These are phyloP conservation scores for Acrocyrtus sp. DNA, from an alignment of 2,888 invertebrate species.

Conservation along the genomic window DNA sequence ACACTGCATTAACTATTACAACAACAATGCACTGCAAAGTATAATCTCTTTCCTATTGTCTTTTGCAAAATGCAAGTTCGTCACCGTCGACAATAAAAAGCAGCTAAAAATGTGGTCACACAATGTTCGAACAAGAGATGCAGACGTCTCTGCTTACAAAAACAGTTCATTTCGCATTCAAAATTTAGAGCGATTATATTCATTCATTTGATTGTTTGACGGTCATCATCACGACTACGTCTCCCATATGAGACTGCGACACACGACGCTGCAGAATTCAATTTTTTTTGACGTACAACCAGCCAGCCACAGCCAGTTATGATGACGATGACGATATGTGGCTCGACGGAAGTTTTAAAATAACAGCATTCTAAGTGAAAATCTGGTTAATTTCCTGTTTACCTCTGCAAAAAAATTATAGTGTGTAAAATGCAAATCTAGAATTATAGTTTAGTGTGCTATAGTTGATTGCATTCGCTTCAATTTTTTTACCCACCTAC, in stretches of 20 bases:
- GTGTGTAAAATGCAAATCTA: constrained; percentile 10
- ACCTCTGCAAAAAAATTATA: constrained; percentile 24
- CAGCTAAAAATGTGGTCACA: too few relatives aligned
- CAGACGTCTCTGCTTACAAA: too few relatives aligned
- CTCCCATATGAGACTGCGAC: too few relatives aligned
- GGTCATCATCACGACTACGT: not conserved
- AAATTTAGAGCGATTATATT: not conserved
- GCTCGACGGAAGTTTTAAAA: constrained; percentile 36
- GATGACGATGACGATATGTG: not conserved
- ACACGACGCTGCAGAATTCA: too few relatives aligned
- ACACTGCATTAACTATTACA: too few relatives aligned
- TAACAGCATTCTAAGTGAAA: constrained; percentile 43
- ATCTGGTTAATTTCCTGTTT: constrained; percentile 47
- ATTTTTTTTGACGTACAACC: too few relatives aligned
- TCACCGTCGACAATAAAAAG: too few relatives aligned
- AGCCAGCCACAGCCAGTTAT: not conserved
- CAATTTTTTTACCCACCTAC: not conserved
- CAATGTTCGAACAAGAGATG: too few relatives aligned
- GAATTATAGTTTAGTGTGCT: constrained; percentile 37
- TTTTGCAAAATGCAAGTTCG: too few relatives aligned
- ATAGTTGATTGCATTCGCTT: not conserved
- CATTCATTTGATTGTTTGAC: not conserved
- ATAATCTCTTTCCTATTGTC: too few relatives aligned
- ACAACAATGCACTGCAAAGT: too few relatives aligned
- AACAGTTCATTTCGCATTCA: too few relatives aligned